Percentiles rank a stretch among this genome's conserved stretches.
Evolutionary conservation across 2,113 vertebrate genomes (phyloP).

Genomic region (Thermophis baileyi): DNA sequence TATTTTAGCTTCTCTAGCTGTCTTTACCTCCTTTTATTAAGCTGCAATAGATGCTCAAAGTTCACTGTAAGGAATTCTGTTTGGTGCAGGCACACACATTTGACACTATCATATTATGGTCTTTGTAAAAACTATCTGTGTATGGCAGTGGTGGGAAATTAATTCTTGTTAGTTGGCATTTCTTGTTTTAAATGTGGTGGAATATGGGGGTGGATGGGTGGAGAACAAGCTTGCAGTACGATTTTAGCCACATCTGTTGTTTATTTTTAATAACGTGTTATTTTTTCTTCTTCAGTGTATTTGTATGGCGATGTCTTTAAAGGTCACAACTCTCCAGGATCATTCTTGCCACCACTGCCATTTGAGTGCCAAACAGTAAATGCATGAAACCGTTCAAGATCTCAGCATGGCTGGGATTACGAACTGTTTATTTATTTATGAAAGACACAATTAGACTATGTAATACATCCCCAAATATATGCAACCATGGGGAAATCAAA

Average conservation of each 20-base stretch:
- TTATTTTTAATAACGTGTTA: background rate
- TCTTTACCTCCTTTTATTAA: background rate
- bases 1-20: background rate
- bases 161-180: background rate
- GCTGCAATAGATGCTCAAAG: background rate
- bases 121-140: background rate
- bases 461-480: background rate
- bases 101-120: background rate
- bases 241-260: background rate
- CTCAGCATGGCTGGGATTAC: background rate
- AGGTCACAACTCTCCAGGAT: background rate
- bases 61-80: background rate
- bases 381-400: background rate
- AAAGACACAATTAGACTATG: background rate
- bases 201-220: too few species aligned
- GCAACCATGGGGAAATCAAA: constrained; percentile 31
- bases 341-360: background rate
- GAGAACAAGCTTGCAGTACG: background rate
- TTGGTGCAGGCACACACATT: background rate
- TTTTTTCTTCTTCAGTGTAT: constrained; percentile 69
- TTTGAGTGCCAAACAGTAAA: background rate
- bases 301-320: constrained; percentile 86
- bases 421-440: background rate
- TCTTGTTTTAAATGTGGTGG: background rate
- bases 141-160: background rate